Conservation (phyloP, 2,113 vertebrate genomes). For the Barbus barbus region DNA sequence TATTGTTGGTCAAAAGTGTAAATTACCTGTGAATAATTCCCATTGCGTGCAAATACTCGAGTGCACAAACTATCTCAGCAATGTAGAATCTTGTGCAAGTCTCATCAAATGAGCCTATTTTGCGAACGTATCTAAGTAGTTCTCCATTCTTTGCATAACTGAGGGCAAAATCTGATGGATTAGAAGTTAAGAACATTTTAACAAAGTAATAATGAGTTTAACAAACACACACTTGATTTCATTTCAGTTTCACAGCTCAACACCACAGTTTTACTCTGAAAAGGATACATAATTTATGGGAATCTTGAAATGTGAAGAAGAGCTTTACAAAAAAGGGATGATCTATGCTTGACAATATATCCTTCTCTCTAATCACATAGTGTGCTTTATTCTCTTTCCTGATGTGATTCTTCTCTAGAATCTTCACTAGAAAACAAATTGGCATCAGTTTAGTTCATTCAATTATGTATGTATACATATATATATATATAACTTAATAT, state of each 20-base stretch:
- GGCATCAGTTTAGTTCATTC: not conserved
- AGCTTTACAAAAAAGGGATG: constrained; percentile 99
- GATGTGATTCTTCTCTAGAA: constrained; percentile 97
- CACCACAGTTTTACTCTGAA: not conserved
- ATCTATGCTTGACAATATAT: constrained; percentile 94
- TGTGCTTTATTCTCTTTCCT: constrained; percentile 98
- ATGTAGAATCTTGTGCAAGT: constrained; percentile 98
- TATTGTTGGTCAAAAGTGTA: not conserved
- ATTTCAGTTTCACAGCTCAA: not conserved
- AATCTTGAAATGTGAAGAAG: constrained; percentile 99
- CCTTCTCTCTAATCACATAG: constrained; percentile 94
- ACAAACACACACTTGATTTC: not conserved
- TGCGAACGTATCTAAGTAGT: constrained; percentile 97
- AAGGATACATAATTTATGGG: constrained; percentile 99
- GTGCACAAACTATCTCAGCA: constrained; percentile 93
- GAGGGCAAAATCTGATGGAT: constrained; percentile 91
- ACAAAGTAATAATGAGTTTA: not conserved
- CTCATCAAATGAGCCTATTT: constrained; percentile 99
- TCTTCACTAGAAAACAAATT: constrained; percentile 85
- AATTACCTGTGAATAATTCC: constrained; percentile 98
- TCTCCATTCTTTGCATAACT: constrained; percentile 99
- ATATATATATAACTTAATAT: not conserved
- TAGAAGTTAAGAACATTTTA: constrained; percentile 65
- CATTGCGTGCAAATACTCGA: constrained; percentile 94
- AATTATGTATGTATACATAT: not conserved